Conservation (phyloP, 2,113 vertebrate species). For the Protobothrops flavoviridis region DNA sequence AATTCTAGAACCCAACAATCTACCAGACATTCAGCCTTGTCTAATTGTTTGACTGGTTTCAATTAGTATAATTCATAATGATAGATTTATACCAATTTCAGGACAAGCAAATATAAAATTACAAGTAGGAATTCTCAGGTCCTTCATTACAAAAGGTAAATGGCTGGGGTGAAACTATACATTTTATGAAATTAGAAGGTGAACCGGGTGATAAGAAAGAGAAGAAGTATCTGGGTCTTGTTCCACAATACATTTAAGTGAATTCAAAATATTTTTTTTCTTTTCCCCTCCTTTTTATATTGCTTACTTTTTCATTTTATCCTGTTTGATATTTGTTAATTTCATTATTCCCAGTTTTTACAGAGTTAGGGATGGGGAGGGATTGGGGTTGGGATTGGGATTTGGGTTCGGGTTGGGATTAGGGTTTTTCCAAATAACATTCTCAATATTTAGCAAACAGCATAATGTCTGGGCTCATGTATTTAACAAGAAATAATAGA, state of each 20-base stretch:
- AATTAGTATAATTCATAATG: not conserved
- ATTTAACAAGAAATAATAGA: no score
- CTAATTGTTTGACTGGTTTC: not conserved
- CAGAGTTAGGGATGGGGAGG: no score
- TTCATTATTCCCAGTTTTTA: no score
- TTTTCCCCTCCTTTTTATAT: no score
- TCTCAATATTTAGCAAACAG: no score
- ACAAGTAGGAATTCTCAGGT: not conserved
- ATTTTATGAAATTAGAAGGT: not conserved
- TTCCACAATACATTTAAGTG: not conserved
- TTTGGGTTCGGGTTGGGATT: no score
- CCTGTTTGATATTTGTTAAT: no score
- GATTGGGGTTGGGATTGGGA: no score
- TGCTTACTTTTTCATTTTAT: no score
- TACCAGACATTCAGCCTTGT: not conserved
- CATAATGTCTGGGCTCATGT: no score
- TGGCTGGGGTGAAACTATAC: not conserved
- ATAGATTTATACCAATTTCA: not conserved
- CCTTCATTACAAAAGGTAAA: not conserved
- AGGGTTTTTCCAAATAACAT: no score
- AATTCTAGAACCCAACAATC: not conserved
- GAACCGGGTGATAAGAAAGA: not conserved
- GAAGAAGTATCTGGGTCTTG: not conserved
- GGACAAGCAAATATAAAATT: not conserved
- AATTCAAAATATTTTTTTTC: not conserved